These are phyloP conservation scores for Platysternon megacephalum DNA, from an alignment of 2,113 vertebrate genomes.

Conservation along the genomic window DNA sequence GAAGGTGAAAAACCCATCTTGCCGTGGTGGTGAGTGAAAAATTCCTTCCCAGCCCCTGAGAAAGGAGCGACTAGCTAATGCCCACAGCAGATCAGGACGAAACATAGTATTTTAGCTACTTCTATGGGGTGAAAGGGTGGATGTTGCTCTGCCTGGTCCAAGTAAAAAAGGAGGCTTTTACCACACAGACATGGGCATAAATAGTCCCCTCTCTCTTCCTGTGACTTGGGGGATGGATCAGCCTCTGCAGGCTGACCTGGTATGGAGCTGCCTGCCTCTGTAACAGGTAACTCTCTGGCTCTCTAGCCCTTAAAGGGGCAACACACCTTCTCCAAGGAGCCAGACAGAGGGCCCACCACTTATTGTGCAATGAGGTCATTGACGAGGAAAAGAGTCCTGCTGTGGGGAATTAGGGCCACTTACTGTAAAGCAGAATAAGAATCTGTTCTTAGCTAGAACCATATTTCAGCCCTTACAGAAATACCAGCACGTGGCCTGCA, in stretches of 20 bases:
- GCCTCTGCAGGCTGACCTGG: neutral
- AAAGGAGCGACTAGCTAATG: neutral
- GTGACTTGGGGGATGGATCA: neutral
- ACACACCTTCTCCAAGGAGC: neutral
- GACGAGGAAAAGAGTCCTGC: neutral
- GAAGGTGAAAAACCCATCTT: neutral
- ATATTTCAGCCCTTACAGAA: neutral
- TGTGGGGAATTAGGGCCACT: constrained; percentile 8
- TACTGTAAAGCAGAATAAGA: constrained; percentile 3
- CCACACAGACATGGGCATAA: neutral
- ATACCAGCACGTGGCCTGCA: neutral
- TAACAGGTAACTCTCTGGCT: neutral
- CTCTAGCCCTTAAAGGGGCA: neutral
- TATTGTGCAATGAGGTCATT: neutral
- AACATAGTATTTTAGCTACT: neutral
- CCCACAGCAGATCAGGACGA: neutral
- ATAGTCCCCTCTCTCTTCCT: neutral
- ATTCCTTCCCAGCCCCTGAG: neutral
- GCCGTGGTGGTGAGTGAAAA: neutral
- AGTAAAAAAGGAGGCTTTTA: neutral
- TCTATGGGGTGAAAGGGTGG: neutral
- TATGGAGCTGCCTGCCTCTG: neutral
- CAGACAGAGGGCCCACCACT: neutral
- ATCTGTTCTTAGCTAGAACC: constrained; percentile 1
- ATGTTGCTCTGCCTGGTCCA: neutral